Evolutionary conservation across 2,888 invertebrate genomes (phyloP).

Genomic region (Mystacides longicornis): DNA sequence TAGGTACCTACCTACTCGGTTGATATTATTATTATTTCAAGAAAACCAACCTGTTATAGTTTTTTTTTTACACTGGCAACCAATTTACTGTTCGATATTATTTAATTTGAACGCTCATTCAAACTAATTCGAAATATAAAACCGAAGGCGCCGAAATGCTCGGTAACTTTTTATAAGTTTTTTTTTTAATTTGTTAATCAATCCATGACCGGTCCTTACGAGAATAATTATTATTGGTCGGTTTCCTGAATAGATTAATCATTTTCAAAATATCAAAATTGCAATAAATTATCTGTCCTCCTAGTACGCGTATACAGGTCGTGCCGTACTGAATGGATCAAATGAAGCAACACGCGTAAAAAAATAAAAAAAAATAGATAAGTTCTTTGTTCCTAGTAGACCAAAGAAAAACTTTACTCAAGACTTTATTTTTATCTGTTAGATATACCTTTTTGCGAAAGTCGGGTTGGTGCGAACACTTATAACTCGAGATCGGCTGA

Average conservation of each 20-base stretch:
- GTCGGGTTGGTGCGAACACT: too few species aligned
- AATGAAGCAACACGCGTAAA: too few species aligned
- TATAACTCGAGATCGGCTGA: too few species aligned
- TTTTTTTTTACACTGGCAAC: conserved; percentile 16
- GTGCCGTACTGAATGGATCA: too few species aligned
- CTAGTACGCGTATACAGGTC: too few species aligned
- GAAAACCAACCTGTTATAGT: too few species aligned
- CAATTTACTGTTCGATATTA: conserved; percentile 23
- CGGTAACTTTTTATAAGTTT: neutral
- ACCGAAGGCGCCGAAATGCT: conserved; percentile 18
- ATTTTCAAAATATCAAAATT: conserved; percentile 7
- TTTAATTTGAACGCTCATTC: conserved; percentile 20
- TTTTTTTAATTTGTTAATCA: conserved; percentile 22
- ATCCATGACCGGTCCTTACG: conserved; percentile 12
- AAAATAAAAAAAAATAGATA: too few species aligned
- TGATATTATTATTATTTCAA: too few species aligned
- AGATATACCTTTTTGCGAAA: too few species aligned
- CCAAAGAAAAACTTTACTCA: too few species aligned
- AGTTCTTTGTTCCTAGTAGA: too few species aligned
- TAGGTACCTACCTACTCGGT: conserved; percentile 14
- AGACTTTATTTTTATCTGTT: too few species aligned
- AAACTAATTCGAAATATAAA: conserved; percentile 10
- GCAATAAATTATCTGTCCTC: conserved; percentile 6
- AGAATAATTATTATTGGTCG: conserved; percentile 20
- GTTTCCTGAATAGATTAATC: conserved; percentile 24